Conservation (phyloP, 2,113 vertebrate species). For the Bufo bufo region DNA sequence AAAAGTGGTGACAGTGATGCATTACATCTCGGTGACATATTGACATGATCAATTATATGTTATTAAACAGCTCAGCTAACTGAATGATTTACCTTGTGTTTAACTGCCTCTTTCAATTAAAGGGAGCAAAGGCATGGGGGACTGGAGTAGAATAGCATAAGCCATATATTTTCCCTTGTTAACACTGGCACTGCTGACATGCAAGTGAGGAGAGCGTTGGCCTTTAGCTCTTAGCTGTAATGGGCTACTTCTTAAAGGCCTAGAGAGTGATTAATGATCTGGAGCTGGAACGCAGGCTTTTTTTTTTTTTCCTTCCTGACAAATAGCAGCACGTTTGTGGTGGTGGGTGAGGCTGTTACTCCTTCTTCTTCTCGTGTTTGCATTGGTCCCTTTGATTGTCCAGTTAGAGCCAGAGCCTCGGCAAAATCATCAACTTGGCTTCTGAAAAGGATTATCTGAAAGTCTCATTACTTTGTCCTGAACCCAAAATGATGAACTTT, state of each 20-base stretch:
- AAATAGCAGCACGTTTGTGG: slow-evolving; percentile 55
- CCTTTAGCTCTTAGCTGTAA: slow-evolving; percentile 68
- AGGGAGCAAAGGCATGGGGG: slow-evolving; percentile 67
- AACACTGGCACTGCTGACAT: slow-evolving; percentile 67
- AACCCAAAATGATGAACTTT: slow-evolving; percentile 54
- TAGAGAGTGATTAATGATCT: slow-evolving; percentile 67
- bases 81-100: slow-evolving; percentile 73
- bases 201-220: slow-evolving; percentile 64
- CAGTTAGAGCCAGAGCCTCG: slow-evolving; percentile 45
- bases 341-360: slow-evolving; percentile 58
- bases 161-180: slow-evolving; percentile 74
- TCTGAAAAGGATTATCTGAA: slow-evolving; percentile 57
- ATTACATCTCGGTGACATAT: slow-evolving; percentile 64
- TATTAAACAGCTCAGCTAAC: slow-evolving; percentile 72
- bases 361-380: slow-evolving; percentile 61
- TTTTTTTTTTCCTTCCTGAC: slow-evolving; percentile 61
- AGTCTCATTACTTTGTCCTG: slow-evolving; percentile 56
- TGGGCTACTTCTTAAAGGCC: slow-evolving; percentile 66
- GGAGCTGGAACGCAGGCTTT: slow-evolving; percentile 62
- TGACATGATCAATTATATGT: slow-evolving; percentile 71
- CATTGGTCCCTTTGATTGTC: slow-evolving; percentile 52
- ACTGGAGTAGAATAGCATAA: slow-evolving; percentile 63
- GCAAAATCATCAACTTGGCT: slow-evolving; percentile 54
- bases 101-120: slow-evolving; percentile 76
- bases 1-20: slow-evolving; percentile 68